These are phyloP conservation scores for Matsumyia berberina DNA, from an alignment of 2,888 invertebrate species.

Conservation along the genomic window DNA sequence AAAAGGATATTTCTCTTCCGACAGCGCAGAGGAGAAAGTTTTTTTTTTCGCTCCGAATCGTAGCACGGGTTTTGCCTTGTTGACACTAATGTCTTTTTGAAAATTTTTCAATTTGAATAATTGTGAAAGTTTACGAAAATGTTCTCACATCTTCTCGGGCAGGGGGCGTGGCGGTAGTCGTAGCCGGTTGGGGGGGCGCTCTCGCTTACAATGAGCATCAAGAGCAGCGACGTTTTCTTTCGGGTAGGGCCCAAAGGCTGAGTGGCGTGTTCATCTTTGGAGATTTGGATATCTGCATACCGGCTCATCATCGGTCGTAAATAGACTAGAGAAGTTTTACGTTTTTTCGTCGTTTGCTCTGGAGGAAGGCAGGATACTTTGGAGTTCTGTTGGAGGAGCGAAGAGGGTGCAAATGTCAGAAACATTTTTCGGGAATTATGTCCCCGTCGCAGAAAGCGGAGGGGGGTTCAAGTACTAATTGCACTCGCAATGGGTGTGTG, in stretches of 20 bases:
- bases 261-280: conserved; percentile 65
- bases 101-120: conserved; percentile 77
- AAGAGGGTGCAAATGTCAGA: conserved; percentile 39
- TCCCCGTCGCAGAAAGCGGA: background rate
- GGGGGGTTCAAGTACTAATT: background rate
- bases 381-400: conserved; percentile 36
- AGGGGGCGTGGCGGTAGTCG: background rate
- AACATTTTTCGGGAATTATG: conserved; percentile 52
- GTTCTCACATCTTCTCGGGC: conserved; percentile 57
- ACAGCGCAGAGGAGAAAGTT: conserved; percentile 47
- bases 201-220: conserved; percentile 74
- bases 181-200: conserved; percentile 26
- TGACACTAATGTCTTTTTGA: conserved; percentile 78
- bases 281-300: conserved; percentile 67
- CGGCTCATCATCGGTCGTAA: conserved; percentile 65
- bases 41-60: conserved; percentile 23
- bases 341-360: conserved; percentile 3
- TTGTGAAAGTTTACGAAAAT: conserved; percentile 76
- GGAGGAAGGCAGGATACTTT: conserved; percentile 33
- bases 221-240: conserved; percentile 47
- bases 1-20: conserved; percentile 58
- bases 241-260: conserved; percentile 39
- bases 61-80: conserved; percentile 74
- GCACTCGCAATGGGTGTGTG: no score
- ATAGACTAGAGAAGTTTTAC: conserved; percentile 47